A percentile compares a stretch with the other conserved stretches of the same genome.
These are phyloP conservation scores for Chanos chanos DNA, from an alignment of 2,797 vertebrate genomes.

Conservation along the genomic window DNA sequence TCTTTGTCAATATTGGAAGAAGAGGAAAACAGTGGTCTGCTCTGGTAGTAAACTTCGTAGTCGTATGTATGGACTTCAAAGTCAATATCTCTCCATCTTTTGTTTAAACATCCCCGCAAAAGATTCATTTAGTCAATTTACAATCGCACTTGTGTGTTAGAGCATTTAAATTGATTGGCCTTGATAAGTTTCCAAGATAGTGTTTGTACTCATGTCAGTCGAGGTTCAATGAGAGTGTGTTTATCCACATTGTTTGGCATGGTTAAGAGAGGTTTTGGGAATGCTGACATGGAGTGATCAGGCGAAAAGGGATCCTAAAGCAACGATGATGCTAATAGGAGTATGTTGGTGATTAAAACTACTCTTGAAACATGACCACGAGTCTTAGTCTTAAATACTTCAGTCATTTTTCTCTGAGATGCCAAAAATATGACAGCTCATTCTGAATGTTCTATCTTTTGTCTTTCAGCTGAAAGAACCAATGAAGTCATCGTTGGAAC, in stretches of 20 bases:
- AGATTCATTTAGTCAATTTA: constrained; percentile 10
- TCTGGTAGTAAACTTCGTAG: constrained; percentile 21
- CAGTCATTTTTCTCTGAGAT: background rate
- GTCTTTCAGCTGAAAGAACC: constrained; percentile 81
- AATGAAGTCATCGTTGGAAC: constrained; percentile 96
- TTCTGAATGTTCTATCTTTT: constrained; percentile 31
- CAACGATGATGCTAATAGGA: no score
- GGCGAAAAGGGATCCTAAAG: no score
- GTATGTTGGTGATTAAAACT: no score
- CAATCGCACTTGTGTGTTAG: no score
- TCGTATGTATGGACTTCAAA: background rate
- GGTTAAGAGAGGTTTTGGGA: no score
- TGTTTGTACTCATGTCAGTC: background rate
- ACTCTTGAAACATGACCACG: no score
- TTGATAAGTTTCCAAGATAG: background rate
- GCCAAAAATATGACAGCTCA: background rate
- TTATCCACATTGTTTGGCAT: no score
- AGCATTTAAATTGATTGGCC: constrained; percentile 12
- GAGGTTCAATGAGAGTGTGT: background rate
- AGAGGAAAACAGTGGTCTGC: background rate
- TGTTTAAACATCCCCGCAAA: constrained; percentile 21
- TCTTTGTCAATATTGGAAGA: constrained; percentile 20
- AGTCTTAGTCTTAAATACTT: no score
- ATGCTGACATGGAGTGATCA: no score
- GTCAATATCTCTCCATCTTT: constrained; percentile 19